A percentile compares a stretch with the other conserved stretches of the same genome.
These are phyloP conservation scores for Istiophorus platypterus DNA, from an alignment of 2,113 vertebrate genomes.

Conservation along the genomic window DNA sequence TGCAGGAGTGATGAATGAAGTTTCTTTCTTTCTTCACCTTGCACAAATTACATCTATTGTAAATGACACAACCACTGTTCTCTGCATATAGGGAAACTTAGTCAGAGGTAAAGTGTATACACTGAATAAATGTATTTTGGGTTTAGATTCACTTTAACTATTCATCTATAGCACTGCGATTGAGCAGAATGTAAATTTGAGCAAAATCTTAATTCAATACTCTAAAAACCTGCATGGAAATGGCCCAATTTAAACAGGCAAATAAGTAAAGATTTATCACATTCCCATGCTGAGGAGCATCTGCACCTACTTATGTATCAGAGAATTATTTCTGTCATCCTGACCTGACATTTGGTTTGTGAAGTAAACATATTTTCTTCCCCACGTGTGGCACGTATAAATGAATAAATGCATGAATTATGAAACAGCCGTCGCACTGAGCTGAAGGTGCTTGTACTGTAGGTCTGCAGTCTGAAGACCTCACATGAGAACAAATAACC, in stretches of 20 bases:
- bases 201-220: constrained; percentile 6
- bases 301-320: neutral
- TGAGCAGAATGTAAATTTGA: constrained; percentile 6
- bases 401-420: constrained; percentile 27
- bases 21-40: too few relatives aligned
- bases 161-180: constrained; percentile 13
- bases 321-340: constrained; percentile 17
- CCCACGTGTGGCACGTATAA: constrained; percentile 17
- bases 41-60: neutral
- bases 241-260: constrained; percentile 8
- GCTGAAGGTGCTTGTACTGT: constrained; percentile 26
- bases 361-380: constrained; percentile 24
- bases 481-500: constrained; percentile 15
- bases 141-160: neutral
- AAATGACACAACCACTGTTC: neutral
- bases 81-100: neutral
- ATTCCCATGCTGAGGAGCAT: constrained; percentile 12
- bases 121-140: neutral
- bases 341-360: constrained; percentile 30
- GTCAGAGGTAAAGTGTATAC: neutral
- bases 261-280: neutral
- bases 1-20: too few relatives aligned
- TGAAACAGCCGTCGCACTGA: neutral
- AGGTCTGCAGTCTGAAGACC: neutral
- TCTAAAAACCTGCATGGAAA: constrained; percentile 19